phyloP scores from a whole-genome alignment of 2,888 invertebrate species.

The Pterobdella sp. region DNA sequence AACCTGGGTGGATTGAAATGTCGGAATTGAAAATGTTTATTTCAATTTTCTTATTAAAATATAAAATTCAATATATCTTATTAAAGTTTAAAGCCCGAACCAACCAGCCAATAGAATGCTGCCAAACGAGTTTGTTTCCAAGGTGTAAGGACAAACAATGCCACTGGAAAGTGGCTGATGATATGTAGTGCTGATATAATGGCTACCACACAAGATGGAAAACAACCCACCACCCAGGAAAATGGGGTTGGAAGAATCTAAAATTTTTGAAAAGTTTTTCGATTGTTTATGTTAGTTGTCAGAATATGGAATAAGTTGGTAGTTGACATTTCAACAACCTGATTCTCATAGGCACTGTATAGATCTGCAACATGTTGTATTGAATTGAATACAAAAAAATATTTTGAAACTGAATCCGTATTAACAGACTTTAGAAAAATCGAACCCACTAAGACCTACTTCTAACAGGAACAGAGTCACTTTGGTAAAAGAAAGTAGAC shows the following conservation, averaged over 20 bases:
- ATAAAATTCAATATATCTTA: neutral
- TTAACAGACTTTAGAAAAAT: neutral
- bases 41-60: neutral
- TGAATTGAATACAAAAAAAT: neutral
- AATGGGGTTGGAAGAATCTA: conserved; percentile 23
- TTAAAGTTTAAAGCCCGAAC: no score
- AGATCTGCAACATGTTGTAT: neutral
- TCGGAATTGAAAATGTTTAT: neutral
- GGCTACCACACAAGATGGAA: conserved; percentile 15
- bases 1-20: neutral
- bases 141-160: conserved; percentile 7
- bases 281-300: no score
- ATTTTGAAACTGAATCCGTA: neutral
- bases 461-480: neutral
- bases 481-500: neutral
- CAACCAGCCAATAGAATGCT: conserved; percentile 24
- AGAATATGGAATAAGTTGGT: no score
- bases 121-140: conserved; percentile 11
- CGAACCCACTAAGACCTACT: neutral
- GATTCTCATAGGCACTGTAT: neutral
- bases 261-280: neutral
- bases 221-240: conserved; percentile 7
- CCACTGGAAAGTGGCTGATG: neutral
- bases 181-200: neutral
- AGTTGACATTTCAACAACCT: no score